phyloP scores from a whole-genome alignment of 23 tunicate genomes.

The Clavelina lepadiformis region DNA sequence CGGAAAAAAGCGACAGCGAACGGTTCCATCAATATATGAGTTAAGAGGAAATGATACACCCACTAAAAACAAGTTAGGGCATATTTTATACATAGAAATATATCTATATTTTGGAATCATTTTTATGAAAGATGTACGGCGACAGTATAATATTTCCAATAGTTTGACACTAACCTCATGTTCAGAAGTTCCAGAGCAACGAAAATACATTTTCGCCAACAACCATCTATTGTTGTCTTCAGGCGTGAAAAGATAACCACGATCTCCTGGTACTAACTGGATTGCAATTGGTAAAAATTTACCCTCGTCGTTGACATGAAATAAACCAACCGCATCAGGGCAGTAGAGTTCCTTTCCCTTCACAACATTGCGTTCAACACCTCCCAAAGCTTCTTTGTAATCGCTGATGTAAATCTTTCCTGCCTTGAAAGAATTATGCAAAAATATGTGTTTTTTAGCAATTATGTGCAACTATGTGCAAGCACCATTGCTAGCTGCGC shows the following conservation, averaged over 20 bases:
- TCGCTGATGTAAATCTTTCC: slow-evolving; percentile 63
- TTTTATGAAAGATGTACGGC: no score
- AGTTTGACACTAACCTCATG: slow-evolving; percentile 66
- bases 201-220: slow-evolving; percentile 59
- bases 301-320: slow-evolving; percentile 25
- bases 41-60: slow-evolving; percentile 60
- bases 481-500: no score
- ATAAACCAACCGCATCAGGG: slow-evolving; percentile 22
- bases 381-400: slow-evolving; percentile 13
- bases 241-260: slow-evolving; percentile 36
- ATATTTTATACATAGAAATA: no score
- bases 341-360: slow-evolving; percentile 5
- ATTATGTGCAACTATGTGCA: no score
- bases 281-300: slow-evolving; percentile 44
- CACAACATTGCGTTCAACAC: slow-evolving; percentile 13
- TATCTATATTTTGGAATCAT: no score
- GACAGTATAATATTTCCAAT: no score
- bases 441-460: no score
- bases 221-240: slow-evolving; percentile 46
- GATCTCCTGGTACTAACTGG: slow-evolving; percentile 28
- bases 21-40: slow-evolving; percentile 63
- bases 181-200: neutral
- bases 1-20: slow-evolving; percentile 74
- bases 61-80: slow-evolving; percentile 75
- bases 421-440: slow-evolving; percentile 31